Conservation (phyloP, 2,888 invertebrate species). For the Heliconius aoede region DNA sequence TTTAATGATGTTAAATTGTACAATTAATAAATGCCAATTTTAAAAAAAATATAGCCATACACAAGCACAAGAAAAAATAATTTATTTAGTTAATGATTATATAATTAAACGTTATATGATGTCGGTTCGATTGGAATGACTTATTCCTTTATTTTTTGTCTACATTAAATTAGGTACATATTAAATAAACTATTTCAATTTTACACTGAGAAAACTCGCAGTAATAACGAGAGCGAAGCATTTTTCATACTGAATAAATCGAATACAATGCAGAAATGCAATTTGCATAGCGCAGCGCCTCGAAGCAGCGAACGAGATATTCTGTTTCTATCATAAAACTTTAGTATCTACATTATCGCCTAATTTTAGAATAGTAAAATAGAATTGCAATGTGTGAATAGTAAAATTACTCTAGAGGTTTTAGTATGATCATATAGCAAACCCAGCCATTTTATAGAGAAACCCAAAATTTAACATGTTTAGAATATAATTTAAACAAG, state of each 20-base stretch:
- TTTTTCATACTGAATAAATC: constrained; percentile 28
- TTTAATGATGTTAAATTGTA: too few relatives aligned
- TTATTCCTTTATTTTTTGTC: background rate
- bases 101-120: too few relatives aligned
- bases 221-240: background rate
- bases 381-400: background rate
- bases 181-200: background rate
- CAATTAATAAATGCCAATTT: too few relatives aligned
- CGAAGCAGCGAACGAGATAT: constrained; percentile 15
- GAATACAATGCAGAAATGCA: constrained; percentile 20
- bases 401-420: background rate
- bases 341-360: background rate
- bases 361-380: constrained; percentile 2
- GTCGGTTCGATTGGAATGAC: too few relatives aligned
- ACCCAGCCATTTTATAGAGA: too few relatives aligned
- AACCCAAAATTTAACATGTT: too few relatives aligned
- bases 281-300: constrained; percentile 27
- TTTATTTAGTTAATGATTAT: too few relatives aligned
- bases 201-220: constrained; percentile 1
- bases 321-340: constrained; percentile 8
- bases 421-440: too few relatives aligned
- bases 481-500: too few relatives aligned
- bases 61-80: too few relatives aligned
- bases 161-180: background rate
- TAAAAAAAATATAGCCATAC: too few relatives aligned